Base-by-base conservation (phyloP, 2,888 invertebrate genomes). In the Scaeva pyrastri region DNA sequence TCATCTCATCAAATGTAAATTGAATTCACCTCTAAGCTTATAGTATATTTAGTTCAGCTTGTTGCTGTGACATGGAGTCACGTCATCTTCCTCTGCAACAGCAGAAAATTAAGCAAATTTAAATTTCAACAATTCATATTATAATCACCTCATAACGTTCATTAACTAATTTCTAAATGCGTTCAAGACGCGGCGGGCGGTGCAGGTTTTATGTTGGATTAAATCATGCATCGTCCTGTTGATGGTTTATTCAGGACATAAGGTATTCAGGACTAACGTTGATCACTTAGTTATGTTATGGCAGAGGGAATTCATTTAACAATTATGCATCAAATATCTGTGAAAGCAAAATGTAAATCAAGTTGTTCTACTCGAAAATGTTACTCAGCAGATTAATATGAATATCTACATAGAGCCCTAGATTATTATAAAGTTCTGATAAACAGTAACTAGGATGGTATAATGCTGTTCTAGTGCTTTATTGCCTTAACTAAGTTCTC, bases 341-440 rank as follows among this genome's bases (percentile, higher is more conserved):
- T 60, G 60, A 68, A 21, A 39, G 73, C 66, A 77, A 77, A 77
- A 83, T 83, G 77, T 73, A 60, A 83, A 83, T 77, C 60, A 60
- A 10, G 50, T 56, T 70, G 43, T 48, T 50, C 36, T 62, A 58
- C 36, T 10, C 11, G 31, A 2, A 16, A 26, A 64, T 64, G 58
- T 19, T 48, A 31, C 12, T 16, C n/a, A 43, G 6, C 8, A 21
- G 48, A 12, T 19, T 50, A n/a, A 19, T 1, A 3, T 11, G 12
- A 3, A 10, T 39, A 39, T 2, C 8, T 8, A 10, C 0, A 39
- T 39, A 12, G 10, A 10, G n/a, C n/a, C n/a, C n/a, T 39, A 3
- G 19, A 23, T 8, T 14, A 26, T 52, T 14, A 21, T 21, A 52
- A 6, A 14, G 14, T 52, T 52, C 26, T 14, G 52, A 41, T 31